Base-by-base conservation (phyloP, 2,113 vertebrate genomes). In the Chaetodon auriga region DNA sequence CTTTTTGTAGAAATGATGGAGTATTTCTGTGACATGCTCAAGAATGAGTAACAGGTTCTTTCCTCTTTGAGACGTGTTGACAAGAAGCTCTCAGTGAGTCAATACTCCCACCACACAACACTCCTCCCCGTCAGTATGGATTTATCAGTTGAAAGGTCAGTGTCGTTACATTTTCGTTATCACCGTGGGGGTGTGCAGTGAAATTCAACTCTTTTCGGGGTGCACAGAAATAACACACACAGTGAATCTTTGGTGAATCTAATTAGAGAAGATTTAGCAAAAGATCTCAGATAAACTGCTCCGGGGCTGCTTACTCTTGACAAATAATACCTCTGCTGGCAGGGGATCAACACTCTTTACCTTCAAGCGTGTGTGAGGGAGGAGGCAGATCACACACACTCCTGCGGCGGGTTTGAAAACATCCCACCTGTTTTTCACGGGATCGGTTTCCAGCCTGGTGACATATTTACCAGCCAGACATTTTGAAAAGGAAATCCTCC, bases 401-500 rank as follows among this genome's bases (percentile, higher is more conserved):
- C 86, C 72, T 57, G 65, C 60, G 76, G 88, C 2, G 25, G 51
- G 74, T 84, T 73, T 80, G 58, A 90, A 93, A 90, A 91, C 80
- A 90, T 82, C 78, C 75, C 86, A 89, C 87, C 90, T 92, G 85
- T 89, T 90, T 89, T 92, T 86, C 72, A 62, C 16, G 10, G 78
- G 76, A 90, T 91, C 72, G 4, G 43, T 78, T 90, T 89, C 83
- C 82, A 92, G 57, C 82, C 60, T 1, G 55, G 88, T 88, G 89
- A 90, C 89, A 91, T 85, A 88, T 90, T 93, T 90, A 89, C 81
- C 86, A 86, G 75, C 57, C 82, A 89, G 84, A 77, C 81, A 84
- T 68, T 88, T 87, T 91, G 80, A 85, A 89, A 91, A 90, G 90
- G 84, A 91, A 92, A 90, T 91, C 91, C 88, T 92, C 84, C 91